phyloP scores from a whole-genome alignment of 2,888 invertebrate species.

The Ellobium chinense region DNA sequence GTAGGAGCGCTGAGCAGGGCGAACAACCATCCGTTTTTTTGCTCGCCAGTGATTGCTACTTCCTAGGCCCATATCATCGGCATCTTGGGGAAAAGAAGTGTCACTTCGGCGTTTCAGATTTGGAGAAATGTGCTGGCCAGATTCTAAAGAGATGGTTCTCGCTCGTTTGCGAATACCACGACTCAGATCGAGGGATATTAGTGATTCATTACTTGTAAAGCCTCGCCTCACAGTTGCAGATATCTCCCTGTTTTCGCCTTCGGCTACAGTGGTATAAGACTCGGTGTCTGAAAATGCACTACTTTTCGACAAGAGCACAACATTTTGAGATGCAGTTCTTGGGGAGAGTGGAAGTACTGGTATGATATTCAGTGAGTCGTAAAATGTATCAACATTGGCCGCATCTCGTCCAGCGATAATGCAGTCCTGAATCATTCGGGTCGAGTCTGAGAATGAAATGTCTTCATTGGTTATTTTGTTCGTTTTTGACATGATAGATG shows the following conservation, averaged over 20 bases:
- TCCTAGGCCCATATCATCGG: background rate
- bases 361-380: background rate
- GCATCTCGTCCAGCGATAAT: background rate
- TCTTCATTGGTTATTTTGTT: background rate
- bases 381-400: background rate
- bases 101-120: constrained; percentile 14
- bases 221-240: background rate
- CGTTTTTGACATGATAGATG: background rate
- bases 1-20: background rate
- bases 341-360: background rate
- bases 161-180: background rate
- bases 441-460: background rate
- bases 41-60: background rate
- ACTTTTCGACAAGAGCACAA: background rate
- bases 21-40: constrained; percentile 8
- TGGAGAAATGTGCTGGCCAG: background rate
- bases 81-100: background rate
- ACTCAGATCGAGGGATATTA: background rate
- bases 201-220: background rate
- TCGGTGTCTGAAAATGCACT: background rate
- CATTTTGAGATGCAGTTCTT: background rate
- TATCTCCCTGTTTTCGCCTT: background rate
- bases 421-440: background rate
- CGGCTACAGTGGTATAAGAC: background rate
- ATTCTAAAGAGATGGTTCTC: background rate